These are phyloP conservation scores for Alviniconcha marisindica DNA, from an alignment of 1,140 invertebrate species.

Conservation along the genomic window DNA sequence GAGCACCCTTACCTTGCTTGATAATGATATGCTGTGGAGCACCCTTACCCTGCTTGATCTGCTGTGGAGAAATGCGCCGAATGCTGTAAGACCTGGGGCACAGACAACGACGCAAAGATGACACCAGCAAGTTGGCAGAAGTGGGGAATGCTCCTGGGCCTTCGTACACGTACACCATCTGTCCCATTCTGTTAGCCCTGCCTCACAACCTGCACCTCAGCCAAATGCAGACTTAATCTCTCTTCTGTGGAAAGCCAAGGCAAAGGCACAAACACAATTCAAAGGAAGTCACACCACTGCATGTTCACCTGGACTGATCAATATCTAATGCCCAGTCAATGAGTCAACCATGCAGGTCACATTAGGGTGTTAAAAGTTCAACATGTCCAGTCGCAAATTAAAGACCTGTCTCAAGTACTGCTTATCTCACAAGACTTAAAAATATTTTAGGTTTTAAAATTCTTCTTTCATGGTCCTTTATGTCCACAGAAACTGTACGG, in stretches of 20 bases:
- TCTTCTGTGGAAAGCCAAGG: too few relatives aligned
- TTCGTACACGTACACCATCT: slow-evolving; percentile 19
- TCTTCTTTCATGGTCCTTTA: too few relatives aligned
- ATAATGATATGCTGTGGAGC: too few relatives aligned
- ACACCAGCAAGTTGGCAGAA: background rate
- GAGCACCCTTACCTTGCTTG: too few relatives aligned
- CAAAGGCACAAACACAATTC: background rate
- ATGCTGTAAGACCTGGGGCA: slow-evolving; percentile 4
- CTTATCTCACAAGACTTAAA: too few relatives aligned
- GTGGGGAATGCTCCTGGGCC: background rate
- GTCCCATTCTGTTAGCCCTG: background rate
- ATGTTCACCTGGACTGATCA: background rate
- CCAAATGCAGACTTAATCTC: too few relatives aligned
- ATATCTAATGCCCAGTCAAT: background rate
- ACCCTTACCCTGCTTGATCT: slow-evolving; percentile 31
- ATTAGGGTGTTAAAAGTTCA: too few relatives aligned
- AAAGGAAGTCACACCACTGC: too few relatives aligned
- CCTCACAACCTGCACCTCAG: background rate
- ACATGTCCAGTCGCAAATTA: too few relatives aligned
- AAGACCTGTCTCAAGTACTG: too few relatives aligned
- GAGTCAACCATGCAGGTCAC: background rate
- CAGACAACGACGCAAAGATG: background rate
- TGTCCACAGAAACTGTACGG: too few relatives aligned
- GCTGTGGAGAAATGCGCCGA: slow-evolving; percentile 6
- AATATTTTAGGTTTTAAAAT: too few relatives aligned